phyloP scores from a whole-genome alignment of 1,140 invertebrate species.

The Glossosoma conforme region DNA sequence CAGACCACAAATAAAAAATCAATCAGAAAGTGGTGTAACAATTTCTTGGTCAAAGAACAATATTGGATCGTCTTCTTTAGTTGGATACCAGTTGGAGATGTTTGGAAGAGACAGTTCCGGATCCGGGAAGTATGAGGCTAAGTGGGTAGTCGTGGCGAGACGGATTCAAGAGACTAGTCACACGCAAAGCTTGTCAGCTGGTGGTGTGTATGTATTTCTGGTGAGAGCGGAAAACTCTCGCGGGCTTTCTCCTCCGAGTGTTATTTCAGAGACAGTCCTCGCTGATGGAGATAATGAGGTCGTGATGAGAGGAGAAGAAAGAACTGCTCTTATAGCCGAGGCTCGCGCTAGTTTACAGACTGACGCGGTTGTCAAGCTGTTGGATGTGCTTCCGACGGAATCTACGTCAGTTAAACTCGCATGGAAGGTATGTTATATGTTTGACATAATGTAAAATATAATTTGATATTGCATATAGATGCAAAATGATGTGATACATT shows the following conservation, averaged over 20 bases:
- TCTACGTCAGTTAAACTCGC: constrained; percentile 75
- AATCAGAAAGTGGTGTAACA: constrained; percentile 70
- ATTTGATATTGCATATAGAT: neutral
- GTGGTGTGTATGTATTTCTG: constrained; percentile 79
- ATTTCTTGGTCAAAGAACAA: constrained; percentile 76
- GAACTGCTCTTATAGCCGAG: constrained; percentile 61
- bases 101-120: constrained; percentile 48
- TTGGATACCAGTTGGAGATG: constrained; percentile 75
- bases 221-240: constrained; percentile 81
- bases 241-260: constrained; percentile 67
- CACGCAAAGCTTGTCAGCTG: constrained; percentile 61
- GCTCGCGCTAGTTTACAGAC: constrained; percentile 53
- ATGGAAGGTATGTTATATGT: constrained; percentile 78
- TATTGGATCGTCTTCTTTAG: constrained; percentile 70
- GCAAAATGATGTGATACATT: too few relatives aligned
- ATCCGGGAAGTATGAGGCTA: constrained; percentile 22
- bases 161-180: constrained; percentile 57
- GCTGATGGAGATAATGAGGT: constrained; percentile 46
- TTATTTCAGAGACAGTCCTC: constrained; percentile 61
- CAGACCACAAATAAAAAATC: constrained; percentile 66
- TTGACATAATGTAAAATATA: too few relatives aligned
- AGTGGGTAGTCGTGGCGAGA: constrained; percentile 59
- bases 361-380: constrained; percentile 71
- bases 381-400: constrained; percentile 73
- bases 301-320: constrained; percentile 45